These are phyloP conservation scores for Ectemnius continuus DNA, from an alignment of 2,888 invertebrate species.

Conservation along the genomic window DNA sequence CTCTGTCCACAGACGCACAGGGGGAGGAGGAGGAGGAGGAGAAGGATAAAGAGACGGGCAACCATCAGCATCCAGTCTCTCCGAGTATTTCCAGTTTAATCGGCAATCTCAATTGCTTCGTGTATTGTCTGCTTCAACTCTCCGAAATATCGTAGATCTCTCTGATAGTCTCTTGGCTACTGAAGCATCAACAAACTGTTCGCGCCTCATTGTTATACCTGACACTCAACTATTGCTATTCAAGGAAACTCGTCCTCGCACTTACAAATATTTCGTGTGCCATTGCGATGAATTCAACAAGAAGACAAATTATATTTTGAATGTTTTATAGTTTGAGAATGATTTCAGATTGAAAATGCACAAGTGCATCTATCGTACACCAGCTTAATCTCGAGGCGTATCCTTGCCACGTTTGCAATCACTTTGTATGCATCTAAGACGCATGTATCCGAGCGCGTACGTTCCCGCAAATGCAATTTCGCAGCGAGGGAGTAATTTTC, in stretches of 20 bases:
- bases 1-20: slow-evolving; percentile 14
- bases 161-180: not conserved
- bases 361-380: slow-evolving; percentile 1
- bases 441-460: too few relatives aligned
- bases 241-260: too few relatives aligned
- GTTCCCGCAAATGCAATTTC: slow-evolving; percentile 35
- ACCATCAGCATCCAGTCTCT: too few relatives aligned
- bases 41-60: not conserved
- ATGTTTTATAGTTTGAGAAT: slow-evolving; percentile 51
- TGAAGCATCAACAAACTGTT: too few relatives aligned
- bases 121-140: slow-evolving; percentile 29
- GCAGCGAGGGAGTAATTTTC: slow-evolving; percentile 61
- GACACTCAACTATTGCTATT: too few relatives aligned
- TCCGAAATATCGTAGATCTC: slow-evolving; percentile 51
- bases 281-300: not conserved
- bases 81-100: slow-evolving; percentile 62
- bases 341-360: slow-evolving; percentile 52
- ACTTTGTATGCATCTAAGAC: too few relatives aligned
- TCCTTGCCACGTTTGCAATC: slow-evolving; percentile 17
- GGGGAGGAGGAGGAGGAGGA: slow-evolving; percentile 25
- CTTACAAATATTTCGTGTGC: too few relatives aligned
- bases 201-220: too few relatives aligned
- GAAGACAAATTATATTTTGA: slow-evolving; percentile 42
- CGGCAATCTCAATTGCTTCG: slow-evolving; percentile 39
- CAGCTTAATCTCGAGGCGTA: not conserved